A percentile compares a stretch with the other conserved stretches of the same genome.
These are phyloP conservation scores for Lithophane semibrunnea DNA, from an alignment of 2,888 invertebrate species.

Conservation along the genomic window DNA sequence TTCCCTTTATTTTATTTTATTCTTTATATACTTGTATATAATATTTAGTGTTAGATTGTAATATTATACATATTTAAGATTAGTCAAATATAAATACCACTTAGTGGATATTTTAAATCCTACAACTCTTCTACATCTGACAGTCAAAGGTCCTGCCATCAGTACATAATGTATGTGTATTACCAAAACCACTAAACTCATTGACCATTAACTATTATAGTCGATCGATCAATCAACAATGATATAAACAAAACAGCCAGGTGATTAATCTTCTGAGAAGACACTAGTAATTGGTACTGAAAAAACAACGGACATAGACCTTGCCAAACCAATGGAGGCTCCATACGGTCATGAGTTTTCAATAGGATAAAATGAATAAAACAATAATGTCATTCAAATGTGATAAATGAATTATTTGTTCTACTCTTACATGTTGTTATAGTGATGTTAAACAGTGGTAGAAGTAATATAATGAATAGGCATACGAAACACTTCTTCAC, in stretches of 20 bases:
- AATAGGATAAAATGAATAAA: constrained; percentile 40
- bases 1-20: too few relatives aligned
- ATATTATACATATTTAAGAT: too few relatives aligned
- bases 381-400: constrained; percentile 17
- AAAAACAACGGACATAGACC: constrained; percentile 54
- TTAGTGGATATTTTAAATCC: background rate
- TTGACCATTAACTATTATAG: constrained; percentile 37
- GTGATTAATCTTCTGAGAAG: constrained; percentile 68
- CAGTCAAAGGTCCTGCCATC: constrained; percentile 1
- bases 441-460: constrained; percentile 18
- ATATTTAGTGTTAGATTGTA: too few relatives aligned
- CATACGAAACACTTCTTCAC: constrained; percentile 1
- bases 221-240: constrained; percentile 73
- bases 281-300: constrained; percentile 50
- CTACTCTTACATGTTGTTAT: constrained; percentile 20
- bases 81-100: too few relatives aligned
- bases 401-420: constrained; percentile 52
- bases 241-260: constrained; percentile 65
- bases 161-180: background rate
- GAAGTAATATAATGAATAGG: constrained; percentile 18
- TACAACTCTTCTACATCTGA: background rate
- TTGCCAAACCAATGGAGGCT: constrained; percentile 24
- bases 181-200: constrained; percentile 1
- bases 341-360: constrained; percentile 24
- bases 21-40: too few relatives aligned